Conservation (phyloP, 2,888 invertebrate species). For the Tanypteryx hageni region DNA sequence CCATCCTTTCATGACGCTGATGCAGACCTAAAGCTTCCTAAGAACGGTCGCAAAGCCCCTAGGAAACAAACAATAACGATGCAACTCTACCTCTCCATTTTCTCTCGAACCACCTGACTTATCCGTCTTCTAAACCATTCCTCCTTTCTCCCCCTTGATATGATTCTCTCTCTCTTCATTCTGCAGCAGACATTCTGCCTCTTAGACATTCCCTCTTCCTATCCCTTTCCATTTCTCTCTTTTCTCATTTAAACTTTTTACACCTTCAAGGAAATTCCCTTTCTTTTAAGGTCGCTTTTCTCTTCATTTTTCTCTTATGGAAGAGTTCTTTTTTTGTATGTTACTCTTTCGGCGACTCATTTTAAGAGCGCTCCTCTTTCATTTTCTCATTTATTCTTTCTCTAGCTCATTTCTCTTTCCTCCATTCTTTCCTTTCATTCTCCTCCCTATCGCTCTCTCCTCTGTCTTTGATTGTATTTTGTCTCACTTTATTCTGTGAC, state of each 20-base stretch:
- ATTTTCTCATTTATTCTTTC: not conserved
- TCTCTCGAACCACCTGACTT: not conserved
- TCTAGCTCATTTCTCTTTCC: not conserved
- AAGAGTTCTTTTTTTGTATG: too few species aligned
- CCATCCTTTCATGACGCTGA: not conserved
- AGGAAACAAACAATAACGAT: slow-evolving; percentile 51
- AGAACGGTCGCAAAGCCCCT: slow-evolving; percentile 36
- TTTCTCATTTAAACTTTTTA: too few species aligned
- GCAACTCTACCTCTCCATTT: not conserved
- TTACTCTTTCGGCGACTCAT: too few species aligned
- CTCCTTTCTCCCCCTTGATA: not conserved
- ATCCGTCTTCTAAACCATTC: not conserved
- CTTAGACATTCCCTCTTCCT: too few species aligned
- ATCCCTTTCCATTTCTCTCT: too few species aligned
- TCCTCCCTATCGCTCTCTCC: not conserved
- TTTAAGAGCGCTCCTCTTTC: not conserved
- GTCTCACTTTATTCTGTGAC: too few species aligned
- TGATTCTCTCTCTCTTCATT: not conserved
- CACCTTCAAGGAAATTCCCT: too few species aligned
- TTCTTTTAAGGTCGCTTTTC: too few species aligned
- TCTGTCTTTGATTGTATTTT: not conserved
- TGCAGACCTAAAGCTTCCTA: not conserved
- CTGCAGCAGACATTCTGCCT: not conserved
- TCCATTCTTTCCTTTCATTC: not conserved
- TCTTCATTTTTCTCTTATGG: too few species aligned